These are phyloP conservation scores for Pristionchus exspectatus DNA, from an alignment of 2,888 invertebrate species.

Conservation along the genomic window DNA sequence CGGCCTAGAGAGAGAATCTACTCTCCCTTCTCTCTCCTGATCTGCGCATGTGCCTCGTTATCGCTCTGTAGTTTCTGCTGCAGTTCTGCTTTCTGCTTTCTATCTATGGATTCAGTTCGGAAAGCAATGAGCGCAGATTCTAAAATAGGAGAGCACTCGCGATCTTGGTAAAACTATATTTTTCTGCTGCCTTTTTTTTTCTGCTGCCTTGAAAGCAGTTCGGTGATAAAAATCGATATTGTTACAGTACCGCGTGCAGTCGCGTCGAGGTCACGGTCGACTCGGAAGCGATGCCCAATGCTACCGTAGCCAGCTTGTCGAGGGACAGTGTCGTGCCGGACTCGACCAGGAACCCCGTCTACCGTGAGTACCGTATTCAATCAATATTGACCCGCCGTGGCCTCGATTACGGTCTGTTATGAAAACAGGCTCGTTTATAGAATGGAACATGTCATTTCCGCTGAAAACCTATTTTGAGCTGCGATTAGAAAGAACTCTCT, in stretches of 20 bases:
- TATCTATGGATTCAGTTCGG: neutral
- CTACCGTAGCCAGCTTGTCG: neutral
- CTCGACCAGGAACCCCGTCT: neutral
- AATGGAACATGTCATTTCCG: too few relatives aligned
- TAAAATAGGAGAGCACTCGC: too few relatives aligned
- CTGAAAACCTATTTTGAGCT: too few relatives aligned
- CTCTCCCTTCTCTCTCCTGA: neutral
- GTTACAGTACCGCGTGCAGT: constrained; percentile 12
- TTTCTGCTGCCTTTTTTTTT: too few relatives aligned
- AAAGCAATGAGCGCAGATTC: too few relatives aligned
- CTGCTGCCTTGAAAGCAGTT: too few relatives aligned
- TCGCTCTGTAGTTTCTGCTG: neutral
- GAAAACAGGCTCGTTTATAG: too few relatives aligned
- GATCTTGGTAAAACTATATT: too few relatives aligned
- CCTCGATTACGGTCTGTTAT: too few relatives aligned
- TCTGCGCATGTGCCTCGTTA: too few relatives aligned
- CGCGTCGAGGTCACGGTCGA: neutral
- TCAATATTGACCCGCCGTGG: neutral
- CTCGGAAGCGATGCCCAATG: constrained; percentile 18
- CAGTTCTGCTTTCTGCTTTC: neutral
- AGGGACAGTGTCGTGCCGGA: constrained; percentile 6
- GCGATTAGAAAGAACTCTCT: neutral
- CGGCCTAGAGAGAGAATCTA: too few relatives aligned
- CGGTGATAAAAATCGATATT: too few relatives aligned
- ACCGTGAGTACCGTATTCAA: neutral